Evolutionary conservation across 1,140 invertebrate species (phyloP).

Genomic region (Drosophila quadrilineata): DNA sequence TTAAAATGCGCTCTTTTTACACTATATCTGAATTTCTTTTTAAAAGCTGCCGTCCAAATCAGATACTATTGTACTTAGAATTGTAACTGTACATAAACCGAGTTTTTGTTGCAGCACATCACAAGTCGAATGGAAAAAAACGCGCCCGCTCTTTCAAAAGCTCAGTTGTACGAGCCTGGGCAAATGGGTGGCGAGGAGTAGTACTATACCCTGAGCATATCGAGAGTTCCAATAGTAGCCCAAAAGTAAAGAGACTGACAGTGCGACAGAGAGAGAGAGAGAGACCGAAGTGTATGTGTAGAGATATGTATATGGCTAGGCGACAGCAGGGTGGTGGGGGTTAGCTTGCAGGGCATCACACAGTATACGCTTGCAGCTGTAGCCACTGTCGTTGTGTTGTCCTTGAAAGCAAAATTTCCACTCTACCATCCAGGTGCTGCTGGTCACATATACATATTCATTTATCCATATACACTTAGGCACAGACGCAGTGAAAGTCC

Average conservation of each 20-base stretch:
- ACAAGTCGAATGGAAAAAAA: slow-evolving; percentile 21
- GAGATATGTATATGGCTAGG: too few species aligned
- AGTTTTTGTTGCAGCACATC: slow-evolving; percentile 1
- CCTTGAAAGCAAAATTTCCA: slow-evolving; percentile 77
- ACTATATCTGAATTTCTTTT: slow-evolving; percentile 15
- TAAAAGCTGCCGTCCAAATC: not conserved
- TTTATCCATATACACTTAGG: slow-evolving; percentile 21
- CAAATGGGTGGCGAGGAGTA: slow-evolving; percentile 6
- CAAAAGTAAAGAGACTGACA: slow-evolving; percentile 1
- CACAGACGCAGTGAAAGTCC: slow-evolving; percentile 45
- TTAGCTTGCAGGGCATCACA: slow-evolving; percentile 6
- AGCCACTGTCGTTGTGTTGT: slow-evolving; percentile 47
- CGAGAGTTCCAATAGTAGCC: slow-evolving; percentile 12
- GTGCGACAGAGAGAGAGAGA: not conserved
- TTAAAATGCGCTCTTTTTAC: slow-evolving; percentile 44
- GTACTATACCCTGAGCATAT: slow-evolving; percentile 19
- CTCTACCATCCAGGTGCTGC: slow-evolving; percentile 69
- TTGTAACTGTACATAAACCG: slow-evolving; percentile 36
- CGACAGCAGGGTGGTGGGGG: not conserved
- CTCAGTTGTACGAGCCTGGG: slow-evolving; percentile 28
- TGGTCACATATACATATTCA: slow-evolving; percentile 51
- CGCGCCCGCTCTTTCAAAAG: slow-evolving; percentile 39
- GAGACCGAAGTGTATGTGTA: too few species aligned
- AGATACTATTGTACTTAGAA: slow-evolving; percentile 2
- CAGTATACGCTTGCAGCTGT: slow-evolving; percentile 37